Evolutionary conservation across 2,113 vertebrate species (phyloP).

Genomic region (Garra rufa): DNA sequence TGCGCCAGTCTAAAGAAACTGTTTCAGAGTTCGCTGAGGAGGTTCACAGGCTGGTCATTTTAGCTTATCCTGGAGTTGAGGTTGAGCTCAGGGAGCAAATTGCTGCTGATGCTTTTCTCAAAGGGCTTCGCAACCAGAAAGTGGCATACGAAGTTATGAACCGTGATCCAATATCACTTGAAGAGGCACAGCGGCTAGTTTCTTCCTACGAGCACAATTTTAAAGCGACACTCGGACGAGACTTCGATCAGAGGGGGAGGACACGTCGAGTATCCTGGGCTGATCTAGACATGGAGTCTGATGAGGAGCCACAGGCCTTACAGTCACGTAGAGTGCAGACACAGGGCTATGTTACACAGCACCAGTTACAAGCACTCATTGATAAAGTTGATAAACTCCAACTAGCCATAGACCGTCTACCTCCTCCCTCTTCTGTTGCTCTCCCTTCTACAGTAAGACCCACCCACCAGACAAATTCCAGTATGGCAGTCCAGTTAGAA

Average conservation of each 20-base stretch:
- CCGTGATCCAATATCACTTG: neutral
- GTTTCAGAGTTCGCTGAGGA: neutral
- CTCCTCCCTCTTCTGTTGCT: neutral
- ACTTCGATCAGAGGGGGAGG: neutral
- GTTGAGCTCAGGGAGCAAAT: conserved; percentile 11
- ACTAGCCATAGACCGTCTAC: neutral
- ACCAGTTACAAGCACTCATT: neutral
- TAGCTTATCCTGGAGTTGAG: conserved; percentile 11
- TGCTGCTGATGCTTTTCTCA: neutral
- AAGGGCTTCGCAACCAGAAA: neutral
- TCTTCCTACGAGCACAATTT: conserved; percentile 11
- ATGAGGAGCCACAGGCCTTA: neutral
- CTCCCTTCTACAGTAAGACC: neutral
- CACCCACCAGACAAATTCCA: neutral
- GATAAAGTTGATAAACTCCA: neutral
- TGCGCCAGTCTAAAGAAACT: neutral
- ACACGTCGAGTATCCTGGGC: neutral
- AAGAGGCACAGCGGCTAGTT: conserved; percentile 15
- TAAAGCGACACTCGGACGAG: conserved; percentile 17
- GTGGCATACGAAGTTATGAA: conserved; percentile 42
- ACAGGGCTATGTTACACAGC: neutral
- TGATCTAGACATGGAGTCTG: neutral
- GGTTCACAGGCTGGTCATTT: neutral
- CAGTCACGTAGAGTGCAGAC: neutral
- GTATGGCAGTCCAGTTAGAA: neutral